These are phyloP conservation scores for Propithecus deckenii DNA, from an alignment of 2,797 vertebrate species.

Conservation along the genomic window DNA sequence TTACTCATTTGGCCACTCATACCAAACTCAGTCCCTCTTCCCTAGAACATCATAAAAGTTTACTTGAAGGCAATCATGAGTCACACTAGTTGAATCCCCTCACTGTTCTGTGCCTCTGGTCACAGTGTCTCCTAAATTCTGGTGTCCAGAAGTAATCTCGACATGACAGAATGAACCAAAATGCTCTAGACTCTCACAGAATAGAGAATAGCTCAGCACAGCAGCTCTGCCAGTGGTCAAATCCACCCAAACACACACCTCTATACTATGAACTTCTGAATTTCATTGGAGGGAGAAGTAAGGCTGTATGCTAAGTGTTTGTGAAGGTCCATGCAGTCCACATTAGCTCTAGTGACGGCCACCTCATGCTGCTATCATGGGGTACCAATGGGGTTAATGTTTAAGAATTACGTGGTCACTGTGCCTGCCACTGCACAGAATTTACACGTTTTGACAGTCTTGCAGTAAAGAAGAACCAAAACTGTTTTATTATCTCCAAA, in stretches of 20 bases:
- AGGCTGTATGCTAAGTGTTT: not conserved
- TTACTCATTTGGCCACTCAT: too few species aligned
- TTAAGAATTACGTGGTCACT: fast-evolving
- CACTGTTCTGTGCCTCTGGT: not conserved
- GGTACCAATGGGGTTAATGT: fast-evolving
- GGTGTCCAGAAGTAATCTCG: not conserved
- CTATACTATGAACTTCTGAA: not conserved
- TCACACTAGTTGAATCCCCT: not conserved
- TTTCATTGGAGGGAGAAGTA: not conserved
- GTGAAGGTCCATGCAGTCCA: not conserved
- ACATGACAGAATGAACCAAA: not conserved
- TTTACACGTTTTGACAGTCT: not conserved
- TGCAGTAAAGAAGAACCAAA: not conserved
- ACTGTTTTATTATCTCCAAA: not conserved
- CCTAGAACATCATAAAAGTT: not conserved
- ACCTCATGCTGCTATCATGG: not conserved
- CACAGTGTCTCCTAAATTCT: not conserved
- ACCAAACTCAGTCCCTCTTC: not conserved
- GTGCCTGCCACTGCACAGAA: conserved; percentile 6
- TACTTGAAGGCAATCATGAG: not conserved
- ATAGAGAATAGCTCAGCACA: not conserved
- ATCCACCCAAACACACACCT: not conserved
- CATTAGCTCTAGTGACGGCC: not conserved
- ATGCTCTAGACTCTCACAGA: not conserved
- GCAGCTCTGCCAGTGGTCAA: not conserved